Percentiles rank a stretch among this genome's conserved stretches.
These are phyloP conservation scores for Orchesella flavescens DNA, from an alignment of 2,888 invertebrate genomes.

Conservation along the genomic window DNA sequence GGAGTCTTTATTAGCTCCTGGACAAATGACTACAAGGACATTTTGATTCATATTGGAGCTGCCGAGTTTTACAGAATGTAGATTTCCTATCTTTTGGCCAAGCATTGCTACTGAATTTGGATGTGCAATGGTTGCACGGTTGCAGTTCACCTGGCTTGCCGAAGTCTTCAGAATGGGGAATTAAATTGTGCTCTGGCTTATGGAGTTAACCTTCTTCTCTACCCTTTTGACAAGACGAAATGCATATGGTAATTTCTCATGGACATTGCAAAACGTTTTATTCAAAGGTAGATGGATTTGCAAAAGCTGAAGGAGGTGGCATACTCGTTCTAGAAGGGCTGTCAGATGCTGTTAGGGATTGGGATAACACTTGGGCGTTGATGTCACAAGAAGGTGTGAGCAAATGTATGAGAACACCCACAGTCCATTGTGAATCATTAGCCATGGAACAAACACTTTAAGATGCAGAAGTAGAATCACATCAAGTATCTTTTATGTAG, in stretches of 20 bases:
- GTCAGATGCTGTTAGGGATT: slow-evolving; percentile 35
- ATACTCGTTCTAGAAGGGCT: slow-evolving; percentile 51
- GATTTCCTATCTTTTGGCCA: slow-evolving; percentile 38
- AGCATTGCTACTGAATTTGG: slow-evolving; percentile 46
- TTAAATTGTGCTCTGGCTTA: slow-evolving; percentile 33
- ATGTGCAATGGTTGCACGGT: slow-evolving; percentile 56
- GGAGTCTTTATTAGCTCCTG: slow-evolving; percentile 17
- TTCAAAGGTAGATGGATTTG: slow-evolving; percentile 53
- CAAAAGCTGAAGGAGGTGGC: slow-evolving; percentile 44
- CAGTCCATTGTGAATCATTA: slow-evolving; percentile 27
- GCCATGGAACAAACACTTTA: slow-evolving; percentile 40
- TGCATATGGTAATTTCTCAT: slow-evolving; percentile 12
- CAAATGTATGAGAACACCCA: slow-evolving; percentile 49
- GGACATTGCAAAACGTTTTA: slow-evolving; percentile 54
- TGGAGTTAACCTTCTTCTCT: slow-evolving; percentile 46
- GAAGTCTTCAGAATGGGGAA: slow-evolving; percentile 16
- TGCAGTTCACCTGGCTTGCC: slow-evolving; percentile 43
- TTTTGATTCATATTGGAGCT: background rate
- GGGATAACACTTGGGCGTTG: slow-evolving; percentile 38
- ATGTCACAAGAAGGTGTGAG: slow-evolving; percentile 46
- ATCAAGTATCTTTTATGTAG: slow-evolving; percentile 82
- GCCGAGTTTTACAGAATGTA: slow-evolving; percentile 17
- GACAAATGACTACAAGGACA: slow-evolving; percentile 32
- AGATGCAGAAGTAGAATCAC: slow-evolving; percentile 85
- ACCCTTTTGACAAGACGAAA: slow-evolving; percentile 20